Evolutionary conservation across 1,140 invertebrate genomes (phyloP), one percentile per base, ranked within the genome.

Genomic region (Trachymyrmex septentrionalis): DNA sequence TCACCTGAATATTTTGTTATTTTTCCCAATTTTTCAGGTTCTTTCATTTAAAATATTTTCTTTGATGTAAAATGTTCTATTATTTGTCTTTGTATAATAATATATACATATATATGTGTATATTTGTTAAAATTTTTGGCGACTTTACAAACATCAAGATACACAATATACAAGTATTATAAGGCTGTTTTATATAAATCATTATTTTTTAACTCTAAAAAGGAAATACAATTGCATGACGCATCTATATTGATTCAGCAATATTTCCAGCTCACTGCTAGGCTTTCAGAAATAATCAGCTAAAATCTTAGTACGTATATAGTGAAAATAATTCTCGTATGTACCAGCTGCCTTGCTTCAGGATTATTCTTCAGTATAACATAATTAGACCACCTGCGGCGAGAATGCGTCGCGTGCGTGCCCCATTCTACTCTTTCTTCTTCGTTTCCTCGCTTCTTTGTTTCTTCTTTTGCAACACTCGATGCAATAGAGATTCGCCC

Each of bases 341-440:
- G 53, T 44, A 44, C 19, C 57, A 57, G 53, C 50, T 85, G 71
- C 14, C 50, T 63, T 27, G 24, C 34, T 61, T 69, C n/a, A 38
- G 14, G 71, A 76, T 75, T 75, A 69, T 78, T 63, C 86, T 50
- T 38, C 71, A 53, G 48, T 57, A 67, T 75, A 71, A 85, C 57
- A 48, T 87, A 87, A 87, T 87, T 87, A 85, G 81, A 85, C 81
- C 64, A 87, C 72, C 86, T 87, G 71, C 9, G 14, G 81, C 12
- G 63, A 50, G 27, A 67, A 76, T 66, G 34, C 50, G 84, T 85
- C 73, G 84, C 77, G 85, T 72, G 77, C 85, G 59, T 73, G 73
- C 30, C 44, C 9, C 14, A 66, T 75, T 61, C 72, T n/a, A 7
- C 16, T 38, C 24, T 24, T 30, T 63, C n/a, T 76, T 85, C 38